phyloP scores from a whole-genome alignment of 2,797 vertebrate genomes.

The Sorex maritimensis region DNA sequence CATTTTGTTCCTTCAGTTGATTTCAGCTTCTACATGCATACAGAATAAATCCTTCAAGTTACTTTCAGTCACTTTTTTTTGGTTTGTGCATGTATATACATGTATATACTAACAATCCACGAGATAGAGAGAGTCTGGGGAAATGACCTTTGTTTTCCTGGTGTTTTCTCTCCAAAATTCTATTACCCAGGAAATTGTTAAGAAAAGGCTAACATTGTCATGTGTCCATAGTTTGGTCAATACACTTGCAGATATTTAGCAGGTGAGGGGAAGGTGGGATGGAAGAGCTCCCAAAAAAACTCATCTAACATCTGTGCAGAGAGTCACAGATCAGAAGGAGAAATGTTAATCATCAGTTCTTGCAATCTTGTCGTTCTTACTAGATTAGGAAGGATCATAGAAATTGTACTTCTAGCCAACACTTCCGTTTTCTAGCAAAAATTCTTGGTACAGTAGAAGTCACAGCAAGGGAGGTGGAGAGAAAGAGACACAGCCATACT shows the following conservation, averaged over 20 bases:
- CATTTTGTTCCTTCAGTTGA: neutral
- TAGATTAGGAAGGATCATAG: neutral
- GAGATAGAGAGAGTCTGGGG: neutral
- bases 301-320: conserved; percentile 45
- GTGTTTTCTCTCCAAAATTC: conserved; percentile 51
- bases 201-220: neutral
- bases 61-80: conserved; percentile 7
- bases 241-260: neutral
- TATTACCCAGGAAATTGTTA: neutral
- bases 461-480: neutral
- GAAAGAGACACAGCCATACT: conserved; percentile 36
- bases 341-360: neutral
- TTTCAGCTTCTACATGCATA: neutral
- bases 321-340: conserved; percentile 34
- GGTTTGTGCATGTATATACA: neutral
- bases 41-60: conserved; percentile 1
- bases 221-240: neutral
- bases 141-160: neutral
- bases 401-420: neutral
- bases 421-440: neutral
- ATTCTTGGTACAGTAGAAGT: neutral
- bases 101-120: neutral
- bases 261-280: neutral
- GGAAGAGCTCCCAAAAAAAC: neutral
- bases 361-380: neutral